These are phyloP conservation scores for Lepidocyrtinus sp. DNA, from an alignment of 2,888 invertebrate species.

Conservation along the genomic window DNA sequence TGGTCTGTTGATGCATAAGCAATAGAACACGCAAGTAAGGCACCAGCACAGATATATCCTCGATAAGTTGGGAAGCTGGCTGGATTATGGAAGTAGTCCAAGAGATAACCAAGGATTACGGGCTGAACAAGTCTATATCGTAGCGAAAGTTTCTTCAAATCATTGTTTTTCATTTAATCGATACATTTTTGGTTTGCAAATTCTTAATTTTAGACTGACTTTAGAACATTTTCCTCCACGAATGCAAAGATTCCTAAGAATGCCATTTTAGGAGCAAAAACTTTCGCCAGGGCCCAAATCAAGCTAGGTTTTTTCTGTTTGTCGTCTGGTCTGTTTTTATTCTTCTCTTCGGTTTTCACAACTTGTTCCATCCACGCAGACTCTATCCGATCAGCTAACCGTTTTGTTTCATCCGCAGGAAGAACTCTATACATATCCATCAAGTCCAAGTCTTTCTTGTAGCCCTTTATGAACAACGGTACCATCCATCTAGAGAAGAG, in stretches of 20 bases:
- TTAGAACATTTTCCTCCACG: conserved; percentile 46
- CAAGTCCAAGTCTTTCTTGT: conserved; percentile 79
- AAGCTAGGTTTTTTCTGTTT: conserved; percentile 33
- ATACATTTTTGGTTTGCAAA: too few species aligned
- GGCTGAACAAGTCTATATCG: conserved; percentile 60
- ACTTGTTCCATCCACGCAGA: conserved; percentile 45
- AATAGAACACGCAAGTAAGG: conserved; percentile 70
- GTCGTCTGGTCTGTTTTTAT: background rate
- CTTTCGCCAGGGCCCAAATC: conserved; percentile 31
- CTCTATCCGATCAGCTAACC: conserved; percentile 79
- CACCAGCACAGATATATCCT: conserved; percentile 72
- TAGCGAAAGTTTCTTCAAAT: too few species aligned
- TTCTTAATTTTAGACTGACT: conserved; percentile 20
- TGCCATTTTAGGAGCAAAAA: conserved; percentile 32
- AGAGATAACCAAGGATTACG: conserved; percentile 54
- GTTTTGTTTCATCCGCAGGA: conserved; percentile 79
- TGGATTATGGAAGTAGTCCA: conserved; percentile 53
- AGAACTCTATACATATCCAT: conserved; percentile 83
- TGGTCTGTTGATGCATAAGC: conserved; percentile 77
- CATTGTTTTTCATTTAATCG: too few species aligned
- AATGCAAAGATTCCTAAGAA: conserved; percentile 24
- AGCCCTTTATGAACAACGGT: conserved; percentile 83
- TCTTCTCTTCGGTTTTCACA: conserved; percentile 21
- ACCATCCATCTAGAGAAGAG: conserved; percentile 81
- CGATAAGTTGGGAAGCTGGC: conserved; percentile 63